Evolutionary conservation across 2,888 invertebrate genomes (phyloP).

Genomic region (Metacarcinus magister): DNA sequence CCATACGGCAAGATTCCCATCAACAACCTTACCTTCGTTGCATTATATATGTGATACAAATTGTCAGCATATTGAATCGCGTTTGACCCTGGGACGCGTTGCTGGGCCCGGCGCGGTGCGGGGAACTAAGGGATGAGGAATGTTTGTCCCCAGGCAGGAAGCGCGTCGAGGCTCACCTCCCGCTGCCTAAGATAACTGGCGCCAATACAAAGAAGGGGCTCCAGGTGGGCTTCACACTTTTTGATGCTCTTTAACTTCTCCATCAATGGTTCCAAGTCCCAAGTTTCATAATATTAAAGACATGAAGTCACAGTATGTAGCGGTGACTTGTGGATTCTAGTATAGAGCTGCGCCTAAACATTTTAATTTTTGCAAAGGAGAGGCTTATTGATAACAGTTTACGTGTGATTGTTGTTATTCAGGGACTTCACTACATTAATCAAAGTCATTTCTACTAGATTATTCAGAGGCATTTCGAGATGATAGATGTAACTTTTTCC

Average conservation of each 20-base stretch:
- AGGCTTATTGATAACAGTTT: not conserved
- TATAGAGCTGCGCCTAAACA: not conserved
- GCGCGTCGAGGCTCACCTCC: not conserved
- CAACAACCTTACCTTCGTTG: too few relatives aligned
- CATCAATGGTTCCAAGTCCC: not conserved
- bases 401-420: not conserved
- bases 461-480: too few relatives aligned
- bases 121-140: too few relatives aligned
- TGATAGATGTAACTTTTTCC: not conserved
- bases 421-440: too few relatives aligned
- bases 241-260: not conserved
- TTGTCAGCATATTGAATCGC: too few relatives aligned
- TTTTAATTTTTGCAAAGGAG: not conserved
- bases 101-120: too few relatives aligned
- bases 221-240: not conserved
- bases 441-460: too few relatives aligned
- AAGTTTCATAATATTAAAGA: not conserved
- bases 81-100: too few relatives aligned
- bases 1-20: too few relatives aligned
- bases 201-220: not conserved
- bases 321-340: not conserved
- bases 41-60: too few relatives aligned
- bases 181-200: not conserved
- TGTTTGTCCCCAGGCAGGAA: not conserved
- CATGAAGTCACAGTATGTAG: not conserved